These are phyloP conservation scores for Neuroterus valhalla DNA, from an alignment of 1,140 invertebrate species.

Conservation along the genomic window DNA sequence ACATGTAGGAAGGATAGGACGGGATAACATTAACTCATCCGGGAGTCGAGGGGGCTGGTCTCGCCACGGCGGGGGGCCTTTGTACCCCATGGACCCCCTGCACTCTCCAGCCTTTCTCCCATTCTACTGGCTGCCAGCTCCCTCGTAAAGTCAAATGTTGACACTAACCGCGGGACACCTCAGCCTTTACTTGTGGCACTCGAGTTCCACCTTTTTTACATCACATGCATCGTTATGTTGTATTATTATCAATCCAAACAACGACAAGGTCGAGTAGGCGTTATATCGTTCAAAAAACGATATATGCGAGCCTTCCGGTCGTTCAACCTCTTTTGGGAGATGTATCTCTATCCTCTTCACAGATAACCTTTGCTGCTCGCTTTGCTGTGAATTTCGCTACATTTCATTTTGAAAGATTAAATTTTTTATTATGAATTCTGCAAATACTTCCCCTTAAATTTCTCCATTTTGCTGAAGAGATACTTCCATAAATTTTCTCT, in stretches of 20 bases:
- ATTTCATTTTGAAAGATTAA: too few species aligned
- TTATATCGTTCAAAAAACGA: neutral
- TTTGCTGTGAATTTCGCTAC: too few species aligned
- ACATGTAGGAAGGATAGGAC: conserved; percentile 52
- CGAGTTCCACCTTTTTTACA: conserved; percentile 12
- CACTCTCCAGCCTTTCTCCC: conserved; percentile 58
- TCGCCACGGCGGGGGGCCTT: conserved; percentile 68
- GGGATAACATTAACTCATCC: conserved; percentile 71
- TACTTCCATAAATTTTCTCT: too few species aligned
- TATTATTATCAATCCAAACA: conserved; percentile 12
- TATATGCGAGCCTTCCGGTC: neutral
- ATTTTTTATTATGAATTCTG: too few species aligned
- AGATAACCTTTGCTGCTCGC: too few species aligned
- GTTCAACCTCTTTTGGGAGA: neutral
- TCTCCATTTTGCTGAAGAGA: too few species aligned
- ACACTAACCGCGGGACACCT: conserved; percentile 69
- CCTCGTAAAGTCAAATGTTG: conserved; percentile 73
- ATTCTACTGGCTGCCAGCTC: conserved; percentile 63
- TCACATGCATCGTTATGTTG: conserved; percentile 43
- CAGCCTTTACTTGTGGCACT: conserved; percentile 23
- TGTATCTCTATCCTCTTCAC: too few species aligned
- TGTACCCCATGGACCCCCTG: conserved; percentile 63
- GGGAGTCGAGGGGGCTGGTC: conserved; percentile 68
- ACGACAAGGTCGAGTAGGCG: conserved; percentile 1
- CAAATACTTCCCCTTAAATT: too few species aligned